These are phyloP conservation scores for Anadara kagoshimensis DNA, from an alignment of 1,140 invertebrate genomes.

Conservation along the genomic window DNA sequence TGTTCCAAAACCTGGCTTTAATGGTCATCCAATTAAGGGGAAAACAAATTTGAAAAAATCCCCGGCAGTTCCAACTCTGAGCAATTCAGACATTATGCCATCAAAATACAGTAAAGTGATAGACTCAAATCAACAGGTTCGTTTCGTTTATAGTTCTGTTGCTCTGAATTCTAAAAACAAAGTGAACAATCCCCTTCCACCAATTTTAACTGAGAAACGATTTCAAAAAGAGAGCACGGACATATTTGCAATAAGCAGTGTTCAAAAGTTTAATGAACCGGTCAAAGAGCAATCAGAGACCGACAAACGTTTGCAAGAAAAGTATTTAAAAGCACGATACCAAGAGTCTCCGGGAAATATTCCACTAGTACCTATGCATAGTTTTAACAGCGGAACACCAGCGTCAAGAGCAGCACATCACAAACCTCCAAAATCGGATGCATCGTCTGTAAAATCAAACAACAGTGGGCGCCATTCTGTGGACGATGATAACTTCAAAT, in stretches of 20 bases:
- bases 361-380: not conserved
- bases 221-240: slow-evolving; percentile 1
- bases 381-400: not conserved
- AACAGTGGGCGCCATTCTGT: not conserved
- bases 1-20: not conserved
- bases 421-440: not conserved
- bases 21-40: not conserved
- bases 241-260: slow-evolving; percentile 25
- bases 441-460: not conserved
- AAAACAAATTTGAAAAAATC: not conserved
- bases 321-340: slow-evolving; percentile 2
- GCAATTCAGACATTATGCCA: not conserved
- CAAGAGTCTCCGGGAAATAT: not conserved
- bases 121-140: slow-evolving; percentile 30
- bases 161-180: not conserved
- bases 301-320: slow-evolving; percentile 3
- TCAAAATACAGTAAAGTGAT: slow-evolving; percentile 3
- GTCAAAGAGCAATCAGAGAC: slow-evolving; percentile 1
- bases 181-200: not conserved
- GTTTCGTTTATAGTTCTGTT: slow-evolving; percentile 29
- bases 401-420: not conserved
- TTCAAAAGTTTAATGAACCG: slow-evolving; percentile 14
- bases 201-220: not conserved
- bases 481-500: not conserved
- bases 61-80: not conserved